Conservation (phyloP, 2,797 vertebrate genomes). For the Enteromius radiatus region DNA sequence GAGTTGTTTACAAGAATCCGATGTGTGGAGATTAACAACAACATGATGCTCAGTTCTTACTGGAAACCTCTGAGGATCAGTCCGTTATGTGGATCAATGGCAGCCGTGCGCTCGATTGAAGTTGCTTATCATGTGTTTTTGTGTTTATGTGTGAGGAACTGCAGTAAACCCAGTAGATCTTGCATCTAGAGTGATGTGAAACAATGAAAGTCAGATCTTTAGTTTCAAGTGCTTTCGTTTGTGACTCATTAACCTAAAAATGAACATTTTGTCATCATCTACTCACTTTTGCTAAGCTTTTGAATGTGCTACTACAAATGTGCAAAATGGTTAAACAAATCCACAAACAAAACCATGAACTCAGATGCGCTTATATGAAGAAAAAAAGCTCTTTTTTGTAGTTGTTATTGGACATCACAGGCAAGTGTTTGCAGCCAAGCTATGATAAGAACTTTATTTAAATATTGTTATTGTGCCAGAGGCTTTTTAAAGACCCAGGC, state of each 20-base stretch:
- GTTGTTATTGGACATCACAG: constrained; percentile 7
- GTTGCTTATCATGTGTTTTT: constrained; percentile 26
- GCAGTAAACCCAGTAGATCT: constrained; percentile 48
- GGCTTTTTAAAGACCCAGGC: constrained; percentile 13
- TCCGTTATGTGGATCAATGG: constrained; percentile 2
- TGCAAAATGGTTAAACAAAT: not conserved
- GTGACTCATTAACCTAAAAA: not conserved
- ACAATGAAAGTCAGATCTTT: constrained; percentile 22
- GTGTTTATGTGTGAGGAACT: constrained; percentile 25
- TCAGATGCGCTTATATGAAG: not conserved
- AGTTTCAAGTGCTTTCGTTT: not conserved
- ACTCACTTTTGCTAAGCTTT: not conserved
- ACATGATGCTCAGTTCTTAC: not conserved
- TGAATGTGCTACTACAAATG: not conserved
- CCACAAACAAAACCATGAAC: not conserved
- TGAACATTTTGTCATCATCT: not conserved
- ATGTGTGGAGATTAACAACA: constrained; percentile 20
- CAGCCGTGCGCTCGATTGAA: not conserved
- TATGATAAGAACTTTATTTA: constrained; percentile 15
- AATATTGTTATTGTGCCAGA: constrained; percentile 32
- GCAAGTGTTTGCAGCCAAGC: constrained; percentile 10
- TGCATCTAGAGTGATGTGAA: constrained; percentile 54
- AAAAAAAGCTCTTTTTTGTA: not conserved
- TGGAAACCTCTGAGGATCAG: not conserved
- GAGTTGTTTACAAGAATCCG: constrained; percentile 27